Conservation (phyloP, 2,113 vertebrate genomes). For the Castor canadensis region DNA sequence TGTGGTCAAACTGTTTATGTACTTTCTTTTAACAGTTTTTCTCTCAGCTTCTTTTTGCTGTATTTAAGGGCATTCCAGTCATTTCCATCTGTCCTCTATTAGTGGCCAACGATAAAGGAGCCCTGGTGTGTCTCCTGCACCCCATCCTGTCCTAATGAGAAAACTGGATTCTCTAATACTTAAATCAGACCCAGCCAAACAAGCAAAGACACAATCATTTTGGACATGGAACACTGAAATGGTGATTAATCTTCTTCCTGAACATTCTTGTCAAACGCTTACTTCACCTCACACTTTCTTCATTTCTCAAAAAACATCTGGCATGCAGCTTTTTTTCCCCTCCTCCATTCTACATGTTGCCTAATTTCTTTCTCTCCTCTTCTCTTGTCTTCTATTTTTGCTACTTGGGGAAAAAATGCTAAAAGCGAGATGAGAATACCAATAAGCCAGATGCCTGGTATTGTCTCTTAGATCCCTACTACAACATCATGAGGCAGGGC, state of each 20-base stretch:
- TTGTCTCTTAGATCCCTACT: slow-evolving; percentile 48
- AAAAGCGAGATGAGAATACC: slow-evolving; percentile 70
- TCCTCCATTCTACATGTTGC: slow-evolving; percentile 81
- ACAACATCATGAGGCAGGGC: not conserved
- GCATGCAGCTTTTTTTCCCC: slow-evolving; percentile 85
- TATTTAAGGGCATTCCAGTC: slow-evolving; percentile 39
- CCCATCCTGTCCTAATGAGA: slow-evolving; percentile 35
- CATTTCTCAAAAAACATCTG: slow-evolving; percentile 94
- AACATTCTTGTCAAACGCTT: slow-evolving; percentile 91
- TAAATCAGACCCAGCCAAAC: slow-evolving; percentile 79
- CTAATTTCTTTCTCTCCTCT: slow-evolving; percentile 79
- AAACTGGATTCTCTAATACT: slow-evolving; percentile 57
- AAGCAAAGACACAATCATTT: slow-evolving; percentile 83
- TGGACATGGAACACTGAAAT: slow-evolving; percentile 84
- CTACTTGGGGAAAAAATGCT: slow-evolving; percentile 78
- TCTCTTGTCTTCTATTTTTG: slow-evolving; percentile 68
- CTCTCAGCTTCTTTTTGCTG: slow-evolving; percentile 38
- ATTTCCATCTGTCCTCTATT: slow-evolving; percentile 57
- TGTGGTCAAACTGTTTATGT: slow-evolving; percentile 58
- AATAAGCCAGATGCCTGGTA: slow-evolving; percentile 75
- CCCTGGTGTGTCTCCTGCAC: not conserved
- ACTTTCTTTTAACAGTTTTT: slow-evolving; percentile 59
- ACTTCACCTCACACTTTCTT: slow-evolving; percentile 92
- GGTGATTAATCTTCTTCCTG: slow-evolving; percentile 91
- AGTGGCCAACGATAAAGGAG: slow-evolving; percentile 62